Percentiles rank a stretch among this genome's conserved stretches.
phyloP scores from a whole-genome alignment of 2,113 vertebrate genomes.

The Callopanchax toddi region DNA sequence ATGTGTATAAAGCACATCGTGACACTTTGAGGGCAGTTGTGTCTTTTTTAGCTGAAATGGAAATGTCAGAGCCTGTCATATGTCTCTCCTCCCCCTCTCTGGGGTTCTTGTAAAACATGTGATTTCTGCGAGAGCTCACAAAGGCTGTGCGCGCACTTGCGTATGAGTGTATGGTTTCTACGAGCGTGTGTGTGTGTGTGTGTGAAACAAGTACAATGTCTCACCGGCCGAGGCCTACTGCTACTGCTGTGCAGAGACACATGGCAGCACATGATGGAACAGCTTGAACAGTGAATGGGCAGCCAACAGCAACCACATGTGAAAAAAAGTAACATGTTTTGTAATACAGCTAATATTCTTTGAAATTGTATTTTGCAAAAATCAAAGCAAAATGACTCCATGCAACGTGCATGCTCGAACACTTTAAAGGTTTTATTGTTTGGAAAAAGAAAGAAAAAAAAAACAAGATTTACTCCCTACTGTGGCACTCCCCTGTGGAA shows the following conservation, averaged over 20 bases:
- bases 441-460: background rate
- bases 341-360: constrained; percentile 4
- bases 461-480: background rate
- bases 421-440: background rate
- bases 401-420: background rate
- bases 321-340: constrained; percentile 25
- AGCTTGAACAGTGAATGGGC: constrained; percentile 55
- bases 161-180: background rate
- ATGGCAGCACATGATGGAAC: constrained; percentile 59
- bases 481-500: constrained; percentile 5
- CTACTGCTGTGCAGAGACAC: constrained; percentile 62
- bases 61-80: constrained; percentile 72
- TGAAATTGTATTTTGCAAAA: background rate
- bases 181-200: constrained; percentile 13
- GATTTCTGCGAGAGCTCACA: constrained; percentile 50
- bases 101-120: constrained; percentile 70
- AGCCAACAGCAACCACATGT: constrained; percentile 38
- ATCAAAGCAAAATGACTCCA: constrained; percentile 1
- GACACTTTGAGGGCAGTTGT: constrained; percentile 72
- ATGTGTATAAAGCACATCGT: constrained; percentile 33
- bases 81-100: constrained; percentile 49
- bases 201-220: constrained; percentile 36
- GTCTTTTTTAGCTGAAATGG: constrained; percentile 61
- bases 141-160: constrained; percentile 17
- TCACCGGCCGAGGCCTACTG: constrained; percentile 54